A percentile compares a stretch with the other conserved stretches of the same genome.
phyloP scores from a whole-genome alignment of 2,113 vertebrate genomes.

The Gobius niger region DNA sequence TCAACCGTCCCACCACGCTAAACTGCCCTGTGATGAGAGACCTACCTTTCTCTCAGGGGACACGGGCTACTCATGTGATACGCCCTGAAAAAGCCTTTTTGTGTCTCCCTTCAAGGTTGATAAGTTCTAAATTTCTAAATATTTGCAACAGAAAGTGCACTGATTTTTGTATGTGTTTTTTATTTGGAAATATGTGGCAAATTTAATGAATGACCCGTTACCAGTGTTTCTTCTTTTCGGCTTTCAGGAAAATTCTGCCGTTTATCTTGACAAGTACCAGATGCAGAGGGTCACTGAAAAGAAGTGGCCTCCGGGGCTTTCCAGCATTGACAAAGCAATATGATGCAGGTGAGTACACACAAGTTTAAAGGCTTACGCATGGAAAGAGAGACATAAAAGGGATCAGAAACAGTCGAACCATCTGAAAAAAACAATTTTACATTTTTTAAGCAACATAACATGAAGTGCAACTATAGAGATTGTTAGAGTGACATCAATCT shows the following conservation, averaged over 20 bases:
- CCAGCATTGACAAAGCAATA: constrained; percentile 56
- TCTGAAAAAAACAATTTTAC: constrained; percentile 2
- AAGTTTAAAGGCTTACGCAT: constrained; percentile 36
- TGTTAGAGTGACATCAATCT: neutral
- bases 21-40: constrained; percentile 69
- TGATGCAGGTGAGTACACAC: constrained; percentile 58
- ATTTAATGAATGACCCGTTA: constrained; percentile 46
- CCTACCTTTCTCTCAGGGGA: constrained; percentile 45
- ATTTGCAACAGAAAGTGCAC: neutral
- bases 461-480: neutral
- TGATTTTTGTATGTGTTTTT: constrained; percentile 1
- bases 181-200: constrained; percentile 35
- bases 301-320: constrained; percentile 61
- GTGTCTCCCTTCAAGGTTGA: constrained; percentile 51
- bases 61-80: constrained; percentile 44
- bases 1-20: constrained; percentile 70
- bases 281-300: constrained; percentile 67
- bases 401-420: neutral
- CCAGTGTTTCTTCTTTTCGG: constrained; percentile 54
- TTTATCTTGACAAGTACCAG: constrained; percentile 72
- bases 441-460: neutral
- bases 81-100: constrained; percentile 48
- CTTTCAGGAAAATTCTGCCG: constrained; percentile 53
- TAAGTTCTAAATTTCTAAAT: constrained; percentile 51
- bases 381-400: constrained; percentile 10